Percentiles rank a stretch among this genome's conserved stretches.
These are phyloP conservation scores for Corythornis madagascariensis DNA, from an alignment of 2,113 vertebrate species.

Conservation along the genomic window DNA sequence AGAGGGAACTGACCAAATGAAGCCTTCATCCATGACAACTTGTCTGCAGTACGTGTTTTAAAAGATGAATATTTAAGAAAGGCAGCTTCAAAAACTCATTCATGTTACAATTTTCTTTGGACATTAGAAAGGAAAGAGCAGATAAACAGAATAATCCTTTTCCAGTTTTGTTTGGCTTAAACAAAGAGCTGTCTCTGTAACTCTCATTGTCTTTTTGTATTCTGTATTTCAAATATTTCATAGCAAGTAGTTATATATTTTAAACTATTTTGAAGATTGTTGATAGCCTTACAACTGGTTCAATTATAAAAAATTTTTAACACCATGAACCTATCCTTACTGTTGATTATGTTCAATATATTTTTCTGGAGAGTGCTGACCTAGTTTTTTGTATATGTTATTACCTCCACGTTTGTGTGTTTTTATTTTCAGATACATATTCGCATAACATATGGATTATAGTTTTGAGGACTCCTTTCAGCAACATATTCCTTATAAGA, in stretches of 20 bases:
- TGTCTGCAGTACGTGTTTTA: not conserved
- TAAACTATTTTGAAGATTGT: not conserved
- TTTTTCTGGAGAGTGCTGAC: not conserved
- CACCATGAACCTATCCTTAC: not conserved
- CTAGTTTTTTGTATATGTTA: not conserved
- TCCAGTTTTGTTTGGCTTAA: not conserved
- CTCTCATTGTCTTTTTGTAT: not conserved
- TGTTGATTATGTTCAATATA: not conserved
- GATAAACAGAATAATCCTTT: not conserved
- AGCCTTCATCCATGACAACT: not conserved
- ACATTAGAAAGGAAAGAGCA: not conserved
- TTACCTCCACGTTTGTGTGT: not conserved
- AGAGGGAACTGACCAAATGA: not conserved
- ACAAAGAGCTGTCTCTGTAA: conserved; percentile 3
- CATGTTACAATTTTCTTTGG: not conserved
- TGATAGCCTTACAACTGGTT: not conserved
- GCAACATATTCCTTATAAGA: not conserved
- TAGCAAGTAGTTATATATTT: not conserved
- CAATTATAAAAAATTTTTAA: not conserved
- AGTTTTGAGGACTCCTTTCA: not conserved
- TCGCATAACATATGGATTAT: not conserved
- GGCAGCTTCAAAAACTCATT: not conserved
- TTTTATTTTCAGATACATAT: not conserved
- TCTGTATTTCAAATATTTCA: not conserved
- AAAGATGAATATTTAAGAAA: not conserved